phyloP scores from a whole-genome alignment of 2,888 invertebrate species.

The Volucella inflata region DNA sequence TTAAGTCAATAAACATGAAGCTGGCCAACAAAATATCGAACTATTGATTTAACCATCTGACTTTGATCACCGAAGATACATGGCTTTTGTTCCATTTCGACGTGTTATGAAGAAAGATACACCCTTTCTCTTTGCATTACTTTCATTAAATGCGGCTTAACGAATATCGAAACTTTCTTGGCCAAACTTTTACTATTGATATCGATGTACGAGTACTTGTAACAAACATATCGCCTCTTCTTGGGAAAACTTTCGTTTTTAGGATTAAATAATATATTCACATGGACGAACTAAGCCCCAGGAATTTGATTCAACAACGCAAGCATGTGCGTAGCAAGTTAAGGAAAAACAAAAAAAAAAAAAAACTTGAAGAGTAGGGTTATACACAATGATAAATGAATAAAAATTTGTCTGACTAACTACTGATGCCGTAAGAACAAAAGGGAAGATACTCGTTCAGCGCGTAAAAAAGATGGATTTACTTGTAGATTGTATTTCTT shows the following conservation, averaged over 20 bases:
- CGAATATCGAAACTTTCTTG: constrained; percentile 72
- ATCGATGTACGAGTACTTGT: not conserved
- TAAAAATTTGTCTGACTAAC: constrained; percentile 65
- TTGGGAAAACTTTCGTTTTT: constrained; percentile 68
- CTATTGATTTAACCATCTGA: constrained; percentile 5
- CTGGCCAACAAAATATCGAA: constrained; percentile 7
- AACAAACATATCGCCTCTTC: too few species aligned
- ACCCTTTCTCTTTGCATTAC: constrained; percentile 48
- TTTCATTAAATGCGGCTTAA: constrained; percentile 76
- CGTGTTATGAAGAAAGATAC: constrained; percentile 5
- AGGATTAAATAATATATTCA: constrained; percentile 66
- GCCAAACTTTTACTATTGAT: constrained; percentile 67
- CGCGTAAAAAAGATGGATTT: constrained; percentile 50
- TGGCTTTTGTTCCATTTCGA: constrained; percentile 15
- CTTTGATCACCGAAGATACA: constrained; percentile 19
- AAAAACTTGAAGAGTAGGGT: constrained; percentile 41
- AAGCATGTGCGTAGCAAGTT: too few species aligned
- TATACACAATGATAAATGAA: constrained; percentile 69
- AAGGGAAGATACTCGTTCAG: constrained; percentile 9
- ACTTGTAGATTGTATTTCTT: constrained; percentile 47
- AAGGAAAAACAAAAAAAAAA: not conserved
- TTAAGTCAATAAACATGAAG: constrained; percentile 30
- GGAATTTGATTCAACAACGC: constrained; percentile 1
- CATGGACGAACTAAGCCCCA: constrained; percentile 62
- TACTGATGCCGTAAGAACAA: not conserved